Percentiles rank a stretch among this genome's conserved stretches.
Evolutionary conservation across 2,888 invertebrate genomes (phyloP).

Genomic region (Athalia rosae): DNA sequence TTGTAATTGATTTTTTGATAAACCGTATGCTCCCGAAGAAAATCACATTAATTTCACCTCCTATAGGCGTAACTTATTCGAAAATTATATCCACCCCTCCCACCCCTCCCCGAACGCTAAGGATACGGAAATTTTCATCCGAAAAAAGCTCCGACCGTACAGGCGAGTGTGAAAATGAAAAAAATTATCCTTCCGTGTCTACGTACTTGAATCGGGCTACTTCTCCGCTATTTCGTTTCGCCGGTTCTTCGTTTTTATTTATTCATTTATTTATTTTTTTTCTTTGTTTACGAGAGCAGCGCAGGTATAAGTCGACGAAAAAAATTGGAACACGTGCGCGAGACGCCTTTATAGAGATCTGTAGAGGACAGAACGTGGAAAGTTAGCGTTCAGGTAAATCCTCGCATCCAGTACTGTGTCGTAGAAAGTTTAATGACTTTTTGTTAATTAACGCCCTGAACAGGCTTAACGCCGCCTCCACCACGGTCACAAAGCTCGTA

Average conservation of each 20-base stretch:
- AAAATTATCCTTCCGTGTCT: neutral
- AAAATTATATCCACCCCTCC: too few species aligned
- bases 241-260: too few species aligned
- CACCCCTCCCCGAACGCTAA: too few species aligned
- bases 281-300: too few species aligned
- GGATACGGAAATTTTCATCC: conserved; percentile 1
- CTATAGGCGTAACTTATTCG: neutral
- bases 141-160: neutral
- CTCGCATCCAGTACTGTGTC: conserved; percentile 50
- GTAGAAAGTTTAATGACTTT: conserved; percentile 73
- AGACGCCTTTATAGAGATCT: neutral
- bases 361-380: conserved; percentile 8
- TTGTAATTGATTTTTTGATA: conserved; percentile 66
- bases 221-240: too few species aligned
- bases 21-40: conserved; percentile 48
- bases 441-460: conserved; percentile 72
- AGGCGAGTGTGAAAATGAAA: neutral
- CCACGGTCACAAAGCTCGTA: conserved; percentile 54
- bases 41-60: conserved; percentile 9
- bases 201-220: neutral
- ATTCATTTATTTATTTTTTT: too few species aligned
- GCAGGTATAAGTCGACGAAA: too few species aligned
- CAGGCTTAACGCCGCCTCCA: conserved; percentile 66
- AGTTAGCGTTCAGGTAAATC: conserved; percentile 37
- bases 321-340: neutral